Evolutionary conservation across 2,888 invertebrate species (phyloP), one percentile per base, ranked within the genome.

Genomic region (Oligia latruncula): DNA sequence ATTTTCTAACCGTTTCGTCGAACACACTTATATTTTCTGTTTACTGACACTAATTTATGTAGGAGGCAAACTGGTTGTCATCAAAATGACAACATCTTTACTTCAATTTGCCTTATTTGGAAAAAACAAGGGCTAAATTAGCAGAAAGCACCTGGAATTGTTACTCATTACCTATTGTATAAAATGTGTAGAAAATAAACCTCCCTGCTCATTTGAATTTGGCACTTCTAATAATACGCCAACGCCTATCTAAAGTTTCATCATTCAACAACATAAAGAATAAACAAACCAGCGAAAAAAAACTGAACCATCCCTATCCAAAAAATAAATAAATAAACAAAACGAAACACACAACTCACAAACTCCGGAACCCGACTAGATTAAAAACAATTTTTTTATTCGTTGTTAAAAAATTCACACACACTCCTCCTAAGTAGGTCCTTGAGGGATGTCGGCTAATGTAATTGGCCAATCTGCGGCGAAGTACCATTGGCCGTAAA

Each of bases 381-480:
- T 89, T 89, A 89, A 89, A 86, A 83, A 83, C 88, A 82, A 71
- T 17, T 83, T 81, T 86, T 88, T 86, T 85, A 85, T 84, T 77
- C 72, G 79, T n/a, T 81, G 83, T 89, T 86, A 83, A 89, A 88
- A 88, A 89, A 89, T 88, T 89, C 83, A 89, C 90, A 87, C 88
- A 78, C 85, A 82, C 88, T 89, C 78, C 52, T 77, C 71, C 35
- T 83, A 81, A 88, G 89, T 88, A 86, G 80, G 86, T 89, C 89
- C 86, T 89, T 77, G 77, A 77, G 86, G 85, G 77, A 87, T 72
- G 84, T 58, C n/a, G 40, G 78, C 90, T 90, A 90, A 90, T 90
- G 91, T 90, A 87, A 90, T 90, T 90, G 90, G 84, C 84, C 90
- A 89, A 90, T 90, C 88, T 89, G 90, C 75, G 90, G 89, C 86